A percentile compares a stretch with the other conserved stretches of the same genome.
These are phyloP conservation scores for Ophthalmotilapia sp. DNA, from an alignment of 2,113 vertebrate species.

Conservation along the genomic window DNA sequence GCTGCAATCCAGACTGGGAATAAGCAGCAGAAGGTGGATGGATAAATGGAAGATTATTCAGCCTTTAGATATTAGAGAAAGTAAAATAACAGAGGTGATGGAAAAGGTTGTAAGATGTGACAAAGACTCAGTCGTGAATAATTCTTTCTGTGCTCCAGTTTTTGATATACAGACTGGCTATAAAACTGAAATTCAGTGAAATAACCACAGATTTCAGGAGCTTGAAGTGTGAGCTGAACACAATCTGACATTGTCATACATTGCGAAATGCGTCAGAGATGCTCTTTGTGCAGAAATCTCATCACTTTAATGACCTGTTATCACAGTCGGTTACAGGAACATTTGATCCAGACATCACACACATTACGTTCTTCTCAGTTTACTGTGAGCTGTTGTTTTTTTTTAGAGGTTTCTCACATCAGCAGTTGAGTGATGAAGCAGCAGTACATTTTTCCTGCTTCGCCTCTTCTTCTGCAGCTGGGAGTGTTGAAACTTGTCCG, in stretches of 20 bases:
- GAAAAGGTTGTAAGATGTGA: not conserved
- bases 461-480: not conserved
- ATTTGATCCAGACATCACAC: not conserved
- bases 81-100: not conserved
- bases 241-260: not conserved
- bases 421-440: not conserved
- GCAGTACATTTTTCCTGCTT: not conserved
- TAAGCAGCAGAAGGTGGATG: not conserved
- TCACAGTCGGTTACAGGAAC: not conserved
- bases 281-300: not conserved
- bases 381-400: not conserved
- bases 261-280: not conserved
- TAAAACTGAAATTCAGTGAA: not conserved
- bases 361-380: not conserved
- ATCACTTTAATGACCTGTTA: not conserved
- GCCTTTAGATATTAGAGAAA: not conserved
- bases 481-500: constrained; percentile 33
- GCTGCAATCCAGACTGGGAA: not conserved
- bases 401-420: not conserved
- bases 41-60: not conserved
- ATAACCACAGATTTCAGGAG: not conserved
- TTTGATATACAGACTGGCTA: not conserved
- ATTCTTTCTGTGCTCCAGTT: not conserved
- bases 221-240: not conserved
- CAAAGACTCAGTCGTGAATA: not conserved